Base-by-base conservation (phyloP, 2,797 vertebrate genomes). In the Silurus aristotelis region DNA sequence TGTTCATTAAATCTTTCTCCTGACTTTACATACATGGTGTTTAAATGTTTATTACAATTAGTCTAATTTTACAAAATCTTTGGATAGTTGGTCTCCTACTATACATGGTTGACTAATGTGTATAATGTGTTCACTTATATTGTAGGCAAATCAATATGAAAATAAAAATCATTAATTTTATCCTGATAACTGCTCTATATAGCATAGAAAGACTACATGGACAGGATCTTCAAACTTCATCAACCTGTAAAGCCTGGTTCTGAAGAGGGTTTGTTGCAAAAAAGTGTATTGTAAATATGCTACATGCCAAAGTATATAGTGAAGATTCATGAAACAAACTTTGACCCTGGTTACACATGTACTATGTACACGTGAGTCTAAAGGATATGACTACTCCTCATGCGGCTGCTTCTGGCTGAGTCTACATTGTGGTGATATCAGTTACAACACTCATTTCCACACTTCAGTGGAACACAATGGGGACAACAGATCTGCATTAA, bases 111-210 rank as follows among this genome's bases (percentile, higher is more conserved):
- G 52, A 55, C 73, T 19, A 55, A 77, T 58, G 9, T 56, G 15
- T 19, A 31, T 31, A 12, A 77, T 20, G 22, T 22, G 38, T 13
- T 55, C 14, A 76, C 15, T 58, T 8, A 20, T 58, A 76, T 58
- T 76, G 27, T 56, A 76, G 14, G 6, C n/a, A 67, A 68, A 77
- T 67, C 27, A 66, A 17, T 9, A 5, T 25, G 10, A 2, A 6
- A 6, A 10, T 10, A 70, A 78, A 22, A 22, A 14, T 58, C 3
- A 79, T 15, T 64, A 96, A 95, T 56, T 58, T 72, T 73, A 52
- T 73, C n/a, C 22, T 14, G 22, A 55, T 52, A 55, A 75, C 6
- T 56, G 22, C 71, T 73, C n/a, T 13, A 55, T 13, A 25, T 55
- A 52, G 48, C 46, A 52, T 14, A 27, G 72, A 76, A 19, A 31